Conservation (phyloP, 1,140 invertebrate species). For the Oreohelix idahoensis region DNA sequence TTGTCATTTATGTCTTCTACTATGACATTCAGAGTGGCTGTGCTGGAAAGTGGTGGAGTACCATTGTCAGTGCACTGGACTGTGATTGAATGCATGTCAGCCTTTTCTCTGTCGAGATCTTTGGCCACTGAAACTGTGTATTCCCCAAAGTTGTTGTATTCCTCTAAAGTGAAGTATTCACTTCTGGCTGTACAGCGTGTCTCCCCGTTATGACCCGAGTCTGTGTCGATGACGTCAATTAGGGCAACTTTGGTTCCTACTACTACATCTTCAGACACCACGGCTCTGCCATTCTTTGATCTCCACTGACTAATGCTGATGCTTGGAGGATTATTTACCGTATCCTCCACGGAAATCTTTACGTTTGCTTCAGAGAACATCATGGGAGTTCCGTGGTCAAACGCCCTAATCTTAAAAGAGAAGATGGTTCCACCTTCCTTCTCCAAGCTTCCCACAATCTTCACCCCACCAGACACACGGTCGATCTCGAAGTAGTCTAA, state of each 20-base stretch:
- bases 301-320: slow-evolving; percentile 42
- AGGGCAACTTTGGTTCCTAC: slow-evolving; percentile 47
- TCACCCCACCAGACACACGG: slow-evolving; percentile 50
- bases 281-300: slow-evolving; percentile 23
- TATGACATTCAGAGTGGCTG: slow-evolving; percentile 35
- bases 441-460: slow-evolving; percentile 50
- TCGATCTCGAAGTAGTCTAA: slow-evolving; percentile 74
- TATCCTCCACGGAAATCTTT: slow-evolving; percentile 39
- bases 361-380: slow-evolving; percentile 50
- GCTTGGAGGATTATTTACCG: slow-evolving; percentile 42
- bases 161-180: slow-evolving; percentile 40
- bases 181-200: slow-evolving; percentile 45
- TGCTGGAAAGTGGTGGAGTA: slow-evolving; percentile 36
- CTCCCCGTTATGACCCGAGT: slow-evolving; percentile 52
- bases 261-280: slow-evolving; percentile 44
- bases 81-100: slow-evolving; percentile 31
- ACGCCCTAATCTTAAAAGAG: slow-evolving; percentile 57
- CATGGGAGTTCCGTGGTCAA: slow-evolving; percentile 55
- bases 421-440: slow-evolving; percentile 53
- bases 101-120: slow-evolving; percentile 49
- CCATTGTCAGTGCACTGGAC: slow-evolving; percentile 52
- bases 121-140: slow-evolving; percentile 49
- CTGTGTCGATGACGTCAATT: slow-evolving; percentile 49
- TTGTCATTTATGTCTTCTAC: slow-evolving; percentile 57
- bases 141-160: slow-evolving; percentile 40